A percentile compares a stretch with the other conserved stretches of the same genome.
Conservation (phyloP, 37 sponge, comb jelly and placozoan genomes). For the Agelas oroides region DNA sequence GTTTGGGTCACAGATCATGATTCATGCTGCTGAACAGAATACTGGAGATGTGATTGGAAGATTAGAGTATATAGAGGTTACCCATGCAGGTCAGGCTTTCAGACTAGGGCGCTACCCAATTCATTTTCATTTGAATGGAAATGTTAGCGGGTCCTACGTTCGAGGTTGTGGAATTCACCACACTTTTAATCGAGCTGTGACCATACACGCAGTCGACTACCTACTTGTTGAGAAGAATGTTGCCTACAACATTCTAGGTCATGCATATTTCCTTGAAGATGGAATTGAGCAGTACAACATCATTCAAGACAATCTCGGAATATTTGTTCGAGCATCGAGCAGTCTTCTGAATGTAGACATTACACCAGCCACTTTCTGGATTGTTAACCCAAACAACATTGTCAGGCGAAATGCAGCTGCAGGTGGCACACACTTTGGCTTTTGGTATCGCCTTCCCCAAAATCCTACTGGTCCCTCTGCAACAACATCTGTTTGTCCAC, state of each 20-base stretch:
- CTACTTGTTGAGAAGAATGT: constrained; percentile 95
- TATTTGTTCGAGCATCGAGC: constrained; percentile 89
- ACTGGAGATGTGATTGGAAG: constrained; percentile 74
- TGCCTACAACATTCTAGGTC: constrained; percentile 91
- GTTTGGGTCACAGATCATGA: constrained; percentile 97
- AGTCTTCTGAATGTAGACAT: constrained; percentile 96
- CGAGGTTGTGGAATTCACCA: constrained; percentile 95
- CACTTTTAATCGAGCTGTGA: constrained; percentile 97
- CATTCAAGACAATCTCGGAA: constrained; percentile 90
- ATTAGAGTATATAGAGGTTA: constrained; percentile 88
- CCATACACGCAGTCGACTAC: constrained; percentile 92
- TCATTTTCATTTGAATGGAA: constrained; percentile 96
- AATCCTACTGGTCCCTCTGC: constrained; percentile 93
- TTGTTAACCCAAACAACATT: constrained; percentile 89
- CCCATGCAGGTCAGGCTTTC: constrained; percentile 96
- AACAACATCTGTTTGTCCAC: constrained; percentile 72
- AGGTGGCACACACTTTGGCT: constrained; percentile 96
- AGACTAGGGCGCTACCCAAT: constrained; percentile 96
- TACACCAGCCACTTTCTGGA: constrained; percentile 97
- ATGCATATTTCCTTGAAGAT: constrained; percentile 95
- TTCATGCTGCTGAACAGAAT: constrained; percentile 77
- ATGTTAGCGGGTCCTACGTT: constrained; percentile 90
- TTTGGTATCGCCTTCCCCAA: constrained; percentile 89
- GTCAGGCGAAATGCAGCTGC: constrained; percentile 93
- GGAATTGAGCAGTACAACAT: constrained; percentile 87